Base-by-base conservation (phyloP, 2,888 invertebrate genomes). In the Ypsolopha sequella region DNA sequence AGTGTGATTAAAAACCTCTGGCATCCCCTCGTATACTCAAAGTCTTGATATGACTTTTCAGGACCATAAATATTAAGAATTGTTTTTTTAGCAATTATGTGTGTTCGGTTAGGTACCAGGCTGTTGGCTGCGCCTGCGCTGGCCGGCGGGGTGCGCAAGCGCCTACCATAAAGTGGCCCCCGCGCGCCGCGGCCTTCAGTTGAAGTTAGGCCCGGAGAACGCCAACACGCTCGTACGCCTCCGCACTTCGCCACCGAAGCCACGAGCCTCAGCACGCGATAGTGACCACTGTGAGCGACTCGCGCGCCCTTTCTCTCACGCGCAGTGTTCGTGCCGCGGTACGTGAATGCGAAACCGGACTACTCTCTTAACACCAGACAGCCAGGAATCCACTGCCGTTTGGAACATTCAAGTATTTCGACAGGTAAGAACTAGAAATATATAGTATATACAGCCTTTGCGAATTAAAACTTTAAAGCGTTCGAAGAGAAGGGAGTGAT, bases 341-440 rank as follows among this genome's bases (percentile, higher is more conserved):
- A 80, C 80, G 80, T 85, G 82, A 79, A 80, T 84, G 77, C 81
- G 73, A 81, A 84, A 80, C 80, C 84, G 85, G 82, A 82, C 80
- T 76, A 67, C 74, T 76, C 75, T 77, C 75, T 75, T 75, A 64
- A 71, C 70, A 76, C 73, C 63, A 75, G 70, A 73, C 67, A 69
- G 57, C 70, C 62, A 70, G 72, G 74, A 74, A 75, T 70, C 77
- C 69, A 60, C 67, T 61, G 58, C 70, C 62, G 59, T 57, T 66
- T 62, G 70, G 71, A 73, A 63, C 62, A 77, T 70, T 69, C 63
- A 61, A 63, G 60, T 67, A 65, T 73, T 70, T 62, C 60, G 65
- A 65, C 66, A 75, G 82, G 85, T 85, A 59, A 80, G 82, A 73
- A 33, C 39, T 52, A 35, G 34, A 54, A 49, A 56, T 59, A 59